Evolutionary conservation across 2,113 vertebrate species (phyloP).

Genomic region (Dicerorhinus sumatrensis): DNA sequence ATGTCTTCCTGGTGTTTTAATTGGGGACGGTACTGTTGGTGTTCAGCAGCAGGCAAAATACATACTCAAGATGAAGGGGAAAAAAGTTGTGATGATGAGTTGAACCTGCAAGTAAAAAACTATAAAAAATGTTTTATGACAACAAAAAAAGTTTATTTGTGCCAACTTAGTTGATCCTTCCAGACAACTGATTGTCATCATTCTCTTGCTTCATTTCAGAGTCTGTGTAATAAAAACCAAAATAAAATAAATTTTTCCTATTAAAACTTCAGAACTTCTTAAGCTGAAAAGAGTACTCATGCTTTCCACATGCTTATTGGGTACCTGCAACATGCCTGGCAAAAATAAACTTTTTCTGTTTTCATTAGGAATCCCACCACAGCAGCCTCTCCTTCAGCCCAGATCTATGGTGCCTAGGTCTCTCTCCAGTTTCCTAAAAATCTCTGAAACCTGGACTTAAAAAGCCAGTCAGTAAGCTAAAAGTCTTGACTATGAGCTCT

Average conservation of each 20-base stretch:
- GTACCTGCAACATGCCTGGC: neutral
- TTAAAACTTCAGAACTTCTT: constrained; percentile 15
- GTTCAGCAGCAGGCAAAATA: constrained; percentile 14
- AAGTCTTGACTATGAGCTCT: neutral
- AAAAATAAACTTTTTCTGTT: neutral
- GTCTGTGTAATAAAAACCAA: neutral
- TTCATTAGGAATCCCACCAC: neutral
- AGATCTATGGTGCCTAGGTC: neutral
- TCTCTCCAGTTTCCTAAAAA: constrained; percentile 5
- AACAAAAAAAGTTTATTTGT: neutral
- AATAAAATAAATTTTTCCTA: constrained; percentile 13
- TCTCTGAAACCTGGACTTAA: neutral
- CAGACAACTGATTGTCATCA: neutral
- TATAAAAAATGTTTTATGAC: neutral
- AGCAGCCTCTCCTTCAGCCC: neutral
- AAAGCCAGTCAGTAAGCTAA: neutral
- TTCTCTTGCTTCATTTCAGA: constrained; percentile 17
- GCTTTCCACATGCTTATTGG: neutral
- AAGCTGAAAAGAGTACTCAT: neutral
- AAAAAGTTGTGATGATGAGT: neutral
- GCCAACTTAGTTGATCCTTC: neutral
- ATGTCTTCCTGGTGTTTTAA: constrained; percentile 42
- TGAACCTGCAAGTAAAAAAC: neutral
- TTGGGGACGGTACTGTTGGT: neutral
- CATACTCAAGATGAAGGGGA: neutral